phyloP scores from a whole-genome alignment of 2,113 vertebrate species.

The Mesocricetus auratus region DNA sequence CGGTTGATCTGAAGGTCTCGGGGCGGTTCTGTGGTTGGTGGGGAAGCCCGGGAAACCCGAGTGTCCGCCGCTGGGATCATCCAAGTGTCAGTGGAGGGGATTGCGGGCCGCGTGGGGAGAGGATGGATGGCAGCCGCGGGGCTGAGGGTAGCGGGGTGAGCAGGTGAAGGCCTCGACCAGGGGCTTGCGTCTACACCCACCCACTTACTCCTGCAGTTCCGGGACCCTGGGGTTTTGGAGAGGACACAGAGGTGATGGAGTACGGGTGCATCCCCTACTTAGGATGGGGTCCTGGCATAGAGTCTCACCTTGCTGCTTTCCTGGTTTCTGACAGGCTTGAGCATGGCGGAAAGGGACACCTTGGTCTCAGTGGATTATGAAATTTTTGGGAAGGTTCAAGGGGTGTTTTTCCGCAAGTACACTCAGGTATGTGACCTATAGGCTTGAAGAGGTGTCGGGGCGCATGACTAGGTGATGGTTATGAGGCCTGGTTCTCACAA shows the following conservation, averaged over 20 bases:
- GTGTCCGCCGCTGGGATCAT: neutral
- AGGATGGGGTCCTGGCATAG: neutral
- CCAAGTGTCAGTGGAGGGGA: neutral
- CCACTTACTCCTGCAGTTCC: neutral
- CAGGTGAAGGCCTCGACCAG: neutral
- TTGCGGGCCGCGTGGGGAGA: neutral
- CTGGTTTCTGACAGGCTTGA: constrained; percentile 68
- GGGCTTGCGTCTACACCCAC: neutral
- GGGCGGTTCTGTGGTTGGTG: fast-evolving
- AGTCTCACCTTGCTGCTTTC: constrained; percentile 47
- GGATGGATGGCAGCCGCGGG: neutral
- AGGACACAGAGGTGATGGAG: neutral
- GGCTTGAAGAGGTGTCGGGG: neutral
- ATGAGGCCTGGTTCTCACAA: neutral
- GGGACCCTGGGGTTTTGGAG: neutral
- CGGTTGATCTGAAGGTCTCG: neutral
- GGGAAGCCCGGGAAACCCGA: neutral
- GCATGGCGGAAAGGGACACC: constrained; percentile 89
- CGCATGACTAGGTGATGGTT: neutral
- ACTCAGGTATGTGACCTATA: constrained; percentile 90
- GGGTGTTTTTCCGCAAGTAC: constrained; percentile 97
- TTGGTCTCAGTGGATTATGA: constrained; percentile 95
- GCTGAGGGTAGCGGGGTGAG: neutral
- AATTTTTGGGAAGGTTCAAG: constrained; percentile 94
- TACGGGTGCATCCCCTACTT: neutral